Evolutionary conservation across 2,113 vertebrate species (phyloP).

Genomic region (Dromaius novaehollandiae): DNA sequence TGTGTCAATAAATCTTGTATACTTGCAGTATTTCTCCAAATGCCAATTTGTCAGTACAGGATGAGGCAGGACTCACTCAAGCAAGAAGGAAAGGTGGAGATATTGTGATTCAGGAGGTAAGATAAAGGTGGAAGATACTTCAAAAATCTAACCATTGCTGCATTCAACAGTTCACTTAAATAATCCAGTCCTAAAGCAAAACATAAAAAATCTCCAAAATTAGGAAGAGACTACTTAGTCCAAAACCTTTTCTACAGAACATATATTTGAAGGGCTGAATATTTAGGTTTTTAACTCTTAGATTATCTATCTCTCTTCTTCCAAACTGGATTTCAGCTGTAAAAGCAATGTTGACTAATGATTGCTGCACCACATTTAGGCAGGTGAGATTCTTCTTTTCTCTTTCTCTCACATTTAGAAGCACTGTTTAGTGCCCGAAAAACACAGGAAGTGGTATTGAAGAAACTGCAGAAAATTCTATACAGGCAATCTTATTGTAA

Average conservation of each 20-base stretch:
- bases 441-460: not conserved
- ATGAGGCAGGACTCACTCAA: not conserved
- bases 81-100: not conserved
- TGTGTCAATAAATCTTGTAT: not conserved
- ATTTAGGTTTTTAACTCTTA: not conserved
- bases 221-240: not conserved
- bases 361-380: not conserved
- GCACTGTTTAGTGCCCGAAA: not conserved
- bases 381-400: not conserved
- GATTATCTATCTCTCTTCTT: not conserved
- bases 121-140: not conserved
- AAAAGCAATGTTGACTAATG: not conserved
- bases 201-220: not conserved
- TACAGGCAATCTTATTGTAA: not conserved
- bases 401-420: not conserved
- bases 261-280: not conserved
- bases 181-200: not conserved
- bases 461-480: not conserved
- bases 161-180: not conserved
- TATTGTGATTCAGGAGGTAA: not conserved
- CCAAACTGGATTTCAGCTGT: not conserved
- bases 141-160: not conserved
- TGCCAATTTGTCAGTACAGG: not conserved
- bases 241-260: not conserved
- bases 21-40: not conserved